Percentiles rank a stretch among this genome's conserved stretches.
These are phyloP conservation scores for Ceratosolen fusciceps DNA, from an alignment of 1,140 invertebrate species.

Conservation along the genomic window DNA sequence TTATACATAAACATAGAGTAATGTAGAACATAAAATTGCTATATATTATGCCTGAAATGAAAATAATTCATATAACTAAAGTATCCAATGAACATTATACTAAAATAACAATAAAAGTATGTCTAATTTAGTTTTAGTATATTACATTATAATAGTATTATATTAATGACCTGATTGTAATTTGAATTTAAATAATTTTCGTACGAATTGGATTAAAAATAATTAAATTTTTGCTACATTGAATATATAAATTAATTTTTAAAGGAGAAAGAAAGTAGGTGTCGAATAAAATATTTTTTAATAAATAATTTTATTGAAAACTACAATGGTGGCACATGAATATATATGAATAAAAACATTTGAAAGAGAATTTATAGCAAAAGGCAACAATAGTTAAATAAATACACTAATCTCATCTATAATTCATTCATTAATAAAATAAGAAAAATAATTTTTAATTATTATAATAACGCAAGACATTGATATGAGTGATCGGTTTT, in stretches of 20 bases:
- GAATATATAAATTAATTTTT: background rate
- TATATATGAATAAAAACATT: conserved; percentile 32
- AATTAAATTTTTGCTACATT: background rate
- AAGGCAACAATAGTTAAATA: conserved; percentile 13
- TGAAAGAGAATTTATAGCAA: conserved; percentile 20
- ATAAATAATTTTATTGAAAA: conserved; percentile 43
- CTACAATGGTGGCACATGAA: conserved; percentile 24
- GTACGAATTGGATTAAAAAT: conserved; percentile 33
- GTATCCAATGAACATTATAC: too few relatives aligned
- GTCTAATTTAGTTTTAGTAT: too few relatives aligned
- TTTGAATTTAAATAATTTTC: background rate
- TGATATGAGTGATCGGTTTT: background rate
- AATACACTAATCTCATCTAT: conserved; percentile 32
- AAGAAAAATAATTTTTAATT: background rate
- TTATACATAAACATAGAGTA: too few relatives aligned
- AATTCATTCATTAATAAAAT: conserved; percentile 15
- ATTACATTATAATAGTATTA: too few relatives aligned
- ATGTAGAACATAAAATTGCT: too few relatives aligned
- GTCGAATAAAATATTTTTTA: conserved; percentile 24
- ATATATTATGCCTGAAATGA: too few relatives aligned
- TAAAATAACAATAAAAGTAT: too few relatives aligned
- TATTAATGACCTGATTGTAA: too few relatives aligned
- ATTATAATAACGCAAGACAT: background rate
- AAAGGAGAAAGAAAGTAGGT: conserved; percentile 11
- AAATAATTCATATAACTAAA: too few relatives aligned